phyloP scores from a whole-genome alignment of 2,797 vertebrate genomes.

The Arnoldichthys spilopterus region DNA sequence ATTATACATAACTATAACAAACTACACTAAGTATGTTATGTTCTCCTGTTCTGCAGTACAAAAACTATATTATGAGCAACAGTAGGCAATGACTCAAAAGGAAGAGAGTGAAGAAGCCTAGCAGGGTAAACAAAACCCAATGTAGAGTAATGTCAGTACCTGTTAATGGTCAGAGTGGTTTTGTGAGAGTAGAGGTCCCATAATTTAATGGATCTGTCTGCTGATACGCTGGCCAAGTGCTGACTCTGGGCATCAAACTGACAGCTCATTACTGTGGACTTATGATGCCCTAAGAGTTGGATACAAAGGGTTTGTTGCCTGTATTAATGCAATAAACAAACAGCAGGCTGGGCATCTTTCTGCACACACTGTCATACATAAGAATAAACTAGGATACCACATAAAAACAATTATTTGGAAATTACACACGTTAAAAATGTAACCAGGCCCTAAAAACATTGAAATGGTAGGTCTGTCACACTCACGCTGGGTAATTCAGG shows the following conservation, averaged over 20 bases:
- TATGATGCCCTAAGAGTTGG: slow-evolving; percentile 73
- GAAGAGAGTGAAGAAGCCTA: neutral
- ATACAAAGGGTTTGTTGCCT: neutral
- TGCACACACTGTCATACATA: neutral
- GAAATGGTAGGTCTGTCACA: too few species aligned
- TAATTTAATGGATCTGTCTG: slow-evolving; percentile 77
- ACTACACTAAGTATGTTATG: too few species aligned
- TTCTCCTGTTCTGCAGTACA: neutral
- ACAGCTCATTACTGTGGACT: slow-evolving; percentile 75
- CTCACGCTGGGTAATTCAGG: too few species aligned
- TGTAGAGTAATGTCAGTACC: slow-evolving; percentile 59
- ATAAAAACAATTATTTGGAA: neutral
- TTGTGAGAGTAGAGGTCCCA: slow-evolving; percentile 74
- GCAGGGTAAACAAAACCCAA: neutral
- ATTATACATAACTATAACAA: too few species aligned
- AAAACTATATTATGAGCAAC: neutral
- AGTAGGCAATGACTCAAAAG: neutral
- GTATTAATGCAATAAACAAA: neutral
- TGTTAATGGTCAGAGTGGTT: slow-evolving; percentile 73
- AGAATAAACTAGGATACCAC: neutral
- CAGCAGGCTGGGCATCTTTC: neutral
- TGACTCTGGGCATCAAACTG: slow-evolving; percentile 77
- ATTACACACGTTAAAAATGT: too few species aligned
- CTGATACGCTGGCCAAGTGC: slow-evolving; percentile 76
- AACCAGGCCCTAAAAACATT: too few species aligned